These are phyloP conservation scores for Microctenopoma stevenorrisi DNA, from an alignment of 2,797 vertebrate genomes.

Conservation along the genomic window DNA sequence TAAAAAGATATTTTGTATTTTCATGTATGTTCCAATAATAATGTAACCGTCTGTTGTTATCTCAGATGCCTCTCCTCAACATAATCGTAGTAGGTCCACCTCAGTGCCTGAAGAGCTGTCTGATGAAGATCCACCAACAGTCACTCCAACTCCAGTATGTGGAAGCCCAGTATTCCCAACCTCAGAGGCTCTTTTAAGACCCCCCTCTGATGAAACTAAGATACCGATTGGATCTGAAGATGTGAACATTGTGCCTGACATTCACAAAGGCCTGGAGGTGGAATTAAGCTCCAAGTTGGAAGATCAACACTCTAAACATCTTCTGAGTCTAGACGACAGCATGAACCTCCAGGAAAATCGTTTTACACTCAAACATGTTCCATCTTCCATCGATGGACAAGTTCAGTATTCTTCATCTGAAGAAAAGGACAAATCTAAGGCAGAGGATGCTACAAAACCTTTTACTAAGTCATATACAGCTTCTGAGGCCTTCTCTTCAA, in stretches of 20 bases:
- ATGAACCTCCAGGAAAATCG: conserved; percentile 44
- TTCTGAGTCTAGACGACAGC: conserved; percentile 72
- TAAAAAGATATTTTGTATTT: not conserved
- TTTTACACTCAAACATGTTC: conserved; percentile 28
- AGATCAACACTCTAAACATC: conserved; percentile 73
- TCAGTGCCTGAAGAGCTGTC: conserved; percentile 67
- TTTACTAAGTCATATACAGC: conserved; percentile 43
- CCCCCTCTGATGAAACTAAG: conserved; percentile 48
- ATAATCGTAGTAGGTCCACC: conserved; percentile 53
- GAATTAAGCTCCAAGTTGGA: conserved; percentile 71
- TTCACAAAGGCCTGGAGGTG: conserved; percentile 83
- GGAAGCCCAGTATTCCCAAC: conserved; percentile 76
- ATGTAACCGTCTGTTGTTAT: conserved; percentile 13
- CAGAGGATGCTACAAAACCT: conserved; percentile 37
- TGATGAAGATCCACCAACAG: conserved; percentile 72
- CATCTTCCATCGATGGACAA: conserved; percentile 38
- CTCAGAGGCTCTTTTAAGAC: conserved; percentile 63
- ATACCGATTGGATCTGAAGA: conserved; percentile 54
- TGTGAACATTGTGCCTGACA: conserved; percentile 70
- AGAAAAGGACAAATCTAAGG: conserved; percentile 60
- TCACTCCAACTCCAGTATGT: conserved; percentile 72
- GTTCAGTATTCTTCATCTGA: conserved; percentile 31
- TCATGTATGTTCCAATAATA: conserved; percentile 1
- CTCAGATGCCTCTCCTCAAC: conserved; percentile 56
- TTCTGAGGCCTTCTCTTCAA: conserved; percentile 76